phyloP scores from a whole-genome alignment of 2,888 invertebrate species.

The Desoria tigrina region DNA sequence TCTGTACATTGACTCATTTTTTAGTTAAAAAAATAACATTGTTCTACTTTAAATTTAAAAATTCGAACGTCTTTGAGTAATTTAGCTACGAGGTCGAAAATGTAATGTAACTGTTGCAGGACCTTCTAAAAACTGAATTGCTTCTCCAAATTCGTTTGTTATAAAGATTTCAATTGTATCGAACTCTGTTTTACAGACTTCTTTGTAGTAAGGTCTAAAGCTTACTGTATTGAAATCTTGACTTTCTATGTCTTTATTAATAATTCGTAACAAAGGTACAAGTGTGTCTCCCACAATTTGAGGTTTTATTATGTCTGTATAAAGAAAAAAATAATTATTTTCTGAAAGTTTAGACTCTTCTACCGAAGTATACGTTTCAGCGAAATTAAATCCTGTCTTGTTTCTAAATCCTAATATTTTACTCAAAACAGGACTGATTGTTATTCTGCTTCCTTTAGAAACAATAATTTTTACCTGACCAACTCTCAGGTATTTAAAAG shows the following conservation, averaged over 20 bases:
- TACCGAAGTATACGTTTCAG: neutral
- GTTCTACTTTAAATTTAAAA: no score
- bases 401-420: no score
- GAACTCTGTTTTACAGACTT: neutral
- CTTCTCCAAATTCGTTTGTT: slow-evolving; percentile 6
- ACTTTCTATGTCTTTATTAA: neutral
- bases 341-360: neutral
- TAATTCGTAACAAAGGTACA: neutral
- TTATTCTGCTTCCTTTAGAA: no score
- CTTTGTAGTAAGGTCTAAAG: neutral
- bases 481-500: no score
- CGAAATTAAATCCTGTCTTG: neutral
- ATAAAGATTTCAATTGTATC: neutral
- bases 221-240: neutral
- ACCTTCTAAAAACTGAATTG: neutral
- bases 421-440: no score
- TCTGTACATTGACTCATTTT: neutral
- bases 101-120: neutral
- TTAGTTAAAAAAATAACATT: no score
- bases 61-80: no score
- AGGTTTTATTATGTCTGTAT: neutral
- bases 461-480: no score
- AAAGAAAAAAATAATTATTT: neutral
- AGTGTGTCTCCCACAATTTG: neutral
- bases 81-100: neutral